Base-by-base conservation (phyloP, 2,888 invertebrate genomes). In the Hesperia comma region DNA sequence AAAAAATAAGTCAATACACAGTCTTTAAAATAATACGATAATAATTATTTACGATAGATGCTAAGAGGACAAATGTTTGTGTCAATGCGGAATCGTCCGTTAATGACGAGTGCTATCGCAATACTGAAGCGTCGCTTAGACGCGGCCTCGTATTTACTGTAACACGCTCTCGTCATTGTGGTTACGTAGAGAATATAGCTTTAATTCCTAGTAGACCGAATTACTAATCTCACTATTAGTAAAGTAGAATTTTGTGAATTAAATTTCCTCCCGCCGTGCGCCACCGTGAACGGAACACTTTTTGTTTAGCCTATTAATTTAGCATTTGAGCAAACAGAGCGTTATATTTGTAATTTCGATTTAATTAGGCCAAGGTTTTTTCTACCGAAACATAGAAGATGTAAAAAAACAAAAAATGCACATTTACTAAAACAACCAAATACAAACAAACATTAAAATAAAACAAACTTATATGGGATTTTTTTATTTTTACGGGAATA, bases 101-200 rank as follows among this genome's bases (percentile, higher is more conserved):
- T 77, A 77, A 75, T 78, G 73, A 74, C 75, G 86, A 85, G 82
- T 81, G 86, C 88, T 86, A 85, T 85, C 84, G 84, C 75, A 78
- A 77, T 71, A 91, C 91, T 91, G 89, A 88, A 73, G 70, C 72
- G 68, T 41, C 69, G 71, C 61, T 67, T 63, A 70, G 71, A 69
- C 68, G 64, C 73, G 75, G 63, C 74, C 75, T 76, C 71, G 71
- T 71, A 70, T 74, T 72, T 74, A 74, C 68, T 74, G 75, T 72
- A 73, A 72, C 72, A 69, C 71, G 71, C 71, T 71, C 74, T 69
- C 78, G 77, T 79, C 79, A 77, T 73, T 69, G 70, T 72, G 71
- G 71, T 71, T 74, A 72, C 71, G 74, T 80, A 82, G 80, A 79
- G 75, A 83, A 85, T 84, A 83, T 75, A 81, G 74, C 79, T 75